A percentile compares a stretch with the other conserved stretches of the same genome.
phyloP scores from a whole-genome alignment of 2,888 invertebrate genomes.

The Diarsia rubi region DNA sequence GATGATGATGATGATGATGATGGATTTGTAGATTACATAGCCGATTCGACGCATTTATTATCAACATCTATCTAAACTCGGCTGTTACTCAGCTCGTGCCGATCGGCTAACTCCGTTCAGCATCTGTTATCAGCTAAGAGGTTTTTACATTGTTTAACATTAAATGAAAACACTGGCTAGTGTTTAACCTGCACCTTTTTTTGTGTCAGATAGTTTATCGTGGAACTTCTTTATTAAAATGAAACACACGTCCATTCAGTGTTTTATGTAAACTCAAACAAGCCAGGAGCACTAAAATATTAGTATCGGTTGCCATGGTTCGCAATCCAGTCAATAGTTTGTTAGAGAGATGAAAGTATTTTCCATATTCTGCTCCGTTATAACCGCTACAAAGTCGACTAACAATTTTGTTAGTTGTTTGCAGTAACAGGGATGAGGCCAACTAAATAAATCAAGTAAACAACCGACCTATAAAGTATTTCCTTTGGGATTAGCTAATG shows the following conservation, averaged over 20 bases:
- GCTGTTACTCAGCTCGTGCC: neutral
- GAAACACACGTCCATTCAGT: neutral
- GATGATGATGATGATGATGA: no score
- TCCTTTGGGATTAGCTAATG: conserved; percentile 45
- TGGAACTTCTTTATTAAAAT: neutral
- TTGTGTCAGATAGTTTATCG: neutral
- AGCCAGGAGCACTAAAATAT: neutral
- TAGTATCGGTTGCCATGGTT: neutral
- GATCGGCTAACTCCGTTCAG: neutral
- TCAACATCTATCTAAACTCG: neutral
- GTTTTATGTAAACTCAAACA: neutral
- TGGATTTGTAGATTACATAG: neutral
- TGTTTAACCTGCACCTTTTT: no score
- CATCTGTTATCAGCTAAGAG: no score
- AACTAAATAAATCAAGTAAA: conserved; percentile 36
- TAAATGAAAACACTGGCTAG: no score
- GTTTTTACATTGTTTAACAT: no score
- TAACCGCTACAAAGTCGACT: conserved; percentile 1
- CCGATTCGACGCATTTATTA: neutral
- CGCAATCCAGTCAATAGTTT: neutral
- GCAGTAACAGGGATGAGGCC: conserved; percentile 5
- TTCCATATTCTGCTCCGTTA: neutral
- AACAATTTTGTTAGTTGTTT: conserved; percentile 14
- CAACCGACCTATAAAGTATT: conserved; percentile 22
- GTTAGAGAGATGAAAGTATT: conserved; percentile 11